Evolutionary conservation across 2,888 invertebrate species (phyloP), one percentile per base, ranked within the genome.

Genomic region (Sarcophaga variegata): DNA sequence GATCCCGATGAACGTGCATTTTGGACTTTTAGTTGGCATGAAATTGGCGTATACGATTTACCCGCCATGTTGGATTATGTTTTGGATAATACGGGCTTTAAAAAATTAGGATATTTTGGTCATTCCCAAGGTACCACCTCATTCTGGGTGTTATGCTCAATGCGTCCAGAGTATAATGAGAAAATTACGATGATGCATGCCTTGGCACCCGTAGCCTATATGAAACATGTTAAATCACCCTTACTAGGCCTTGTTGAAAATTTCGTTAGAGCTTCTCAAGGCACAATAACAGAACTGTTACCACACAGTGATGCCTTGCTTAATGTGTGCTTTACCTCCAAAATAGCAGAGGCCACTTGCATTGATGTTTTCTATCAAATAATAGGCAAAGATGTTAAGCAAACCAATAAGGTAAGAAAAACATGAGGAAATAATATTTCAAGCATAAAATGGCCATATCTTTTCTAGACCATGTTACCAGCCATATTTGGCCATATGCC

Each of bases 1-100:
- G 62, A 83, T 14, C 66, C 76, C 0, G 63, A 85, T 20, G 49
- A 81, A 72, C 64, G 67, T 10, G 12, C 22, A 6, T 91, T 90
- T 75, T 91, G 91, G 91, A 67, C 85, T 47, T 91, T 91, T 59
- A 97, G 97, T 89, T 98, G 96, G 94, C 97, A 98, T 90, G 97
- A 99, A 93, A 97, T 98, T 94, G 97, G 96, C 0, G 92, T 95
- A 66, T 95, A 96, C 91, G 91, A 91, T 85, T 49, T 91, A 45
- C 83, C 91, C 3, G 89, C 91, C 4, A 88, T 88, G 79, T 89
- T 91, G 17, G 89, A 90, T 77, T 90, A 89, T 70, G 84, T 91
- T 6, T 83, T 90, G 8, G 14, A 70, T 3, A 20, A 69, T 25
- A 88, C 88, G 5, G 89, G 89, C 0, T 70, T 71, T 37, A 64